phyloP scores from a whole-genome alignment of 2,888 invertebrate species.

The Chymomyza procnemis region DNA sequence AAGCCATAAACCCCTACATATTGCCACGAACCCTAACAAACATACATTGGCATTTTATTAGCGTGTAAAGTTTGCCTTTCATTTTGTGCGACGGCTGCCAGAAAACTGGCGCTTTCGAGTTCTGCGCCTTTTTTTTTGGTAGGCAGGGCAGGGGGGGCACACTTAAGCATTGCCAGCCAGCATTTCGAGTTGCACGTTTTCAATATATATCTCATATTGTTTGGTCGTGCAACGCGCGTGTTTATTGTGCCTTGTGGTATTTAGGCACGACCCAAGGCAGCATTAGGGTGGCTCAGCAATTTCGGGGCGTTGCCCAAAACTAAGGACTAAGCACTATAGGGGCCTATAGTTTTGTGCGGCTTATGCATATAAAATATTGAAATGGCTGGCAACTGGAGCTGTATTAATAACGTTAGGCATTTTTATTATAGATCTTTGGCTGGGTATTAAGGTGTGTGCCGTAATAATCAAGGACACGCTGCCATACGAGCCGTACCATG shows the following conservation, averaged over 20 bases:
- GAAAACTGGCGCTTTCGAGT: background rate
- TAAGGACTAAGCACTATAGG: slow-evolving; percentile 4
- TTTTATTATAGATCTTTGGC: slow-evolving; percentile 53
- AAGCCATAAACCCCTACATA: slow-evolving; percentile 67
- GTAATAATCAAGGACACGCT: background rate
- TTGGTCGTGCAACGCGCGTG: slow-evolving; percentile 64
- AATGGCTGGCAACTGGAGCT: slow-evolving; percentile 51
- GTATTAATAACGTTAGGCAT: slow-evolving; percentile 59
- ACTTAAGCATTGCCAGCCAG: slow-evolving; percentile 52
- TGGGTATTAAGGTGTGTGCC: background rate
- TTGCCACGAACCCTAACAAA: slow-evolving; percentile 30
- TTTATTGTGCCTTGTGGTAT: slow-evolving; percentile 66
- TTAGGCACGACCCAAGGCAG: slow-evolving; percentile 41
- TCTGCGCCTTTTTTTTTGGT: slow-evolving; percentile 18
- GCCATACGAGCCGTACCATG: background rate
- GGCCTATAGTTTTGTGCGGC: slow-evolving; percentile 40
- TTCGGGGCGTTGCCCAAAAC: slow-evolving; percentile 6
- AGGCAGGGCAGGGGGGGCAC: too few species aligned
- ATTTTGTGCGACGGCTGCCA: slow-evolving; percentile 35
- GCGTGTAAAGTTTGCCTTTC: slow-evolving; percentile 67
- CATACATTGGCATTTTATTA: slow-evolving; percentile 49
- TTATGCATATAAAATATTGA: slow-evolving; percentile 67
- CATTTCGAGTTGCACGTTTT: slow-evolving; percentile 57
- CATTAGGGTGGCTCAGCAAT: background rate
- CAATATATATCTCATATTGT: slow-evolving; percentile 70